Evolutionary conservation across 2,797 vertebrate genomes (phyloP).

Genomic region (Lateolabrax maculatus): DNA sequence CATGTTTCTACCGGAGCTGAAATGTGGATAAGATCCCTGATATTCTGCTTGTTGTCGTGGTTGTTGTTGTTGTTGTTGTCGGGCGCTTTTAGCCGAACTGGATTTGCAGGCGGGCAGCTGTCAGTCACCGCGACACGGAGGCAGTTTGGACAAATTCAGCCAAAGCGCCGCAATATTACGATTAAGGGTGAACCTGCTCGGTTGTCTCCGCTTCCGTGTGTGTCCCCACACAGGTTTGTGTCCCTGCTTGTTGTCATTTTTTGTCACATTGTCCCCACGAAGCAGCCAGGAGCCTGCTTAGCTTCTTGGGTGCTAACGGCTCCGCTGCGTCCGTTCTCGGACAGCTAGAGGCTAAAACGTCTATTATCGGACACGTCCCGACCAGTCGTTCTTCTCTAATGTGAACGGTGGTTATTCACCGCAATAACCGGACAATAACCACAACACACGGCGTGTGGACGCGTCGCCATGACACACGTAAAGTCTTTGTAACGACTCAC

Average conservation of each 20-base stretch:
- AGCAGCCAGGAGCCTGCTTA: constrained; percentile 55
- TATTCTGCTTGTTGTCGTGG: constrained; percentile 11
- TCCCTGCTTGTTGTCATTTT: constrained; percentile 35
- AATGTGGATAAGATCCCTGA: neutral
- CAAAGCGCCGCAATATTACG: neutral
- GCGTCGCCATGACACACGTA: fast-evolving
- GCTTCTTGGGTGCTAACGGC: constrained; percentile 66
- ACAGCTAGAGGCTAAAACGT: constrained; percentile 60
- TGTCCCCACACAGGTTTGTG: neutral
- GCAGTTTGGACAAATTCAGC: neutral
- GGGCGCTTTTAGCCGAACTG: constrained; percentile 41
- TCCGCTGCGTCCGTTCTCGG: constrained; percentile 61
- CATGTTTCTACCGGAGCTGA: neutral
- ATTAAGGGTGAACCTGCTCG: fast-evolving
- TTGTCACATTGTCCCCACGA: constrained; percentile 41
- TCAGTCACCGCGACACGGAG: constrained; percentile 48
- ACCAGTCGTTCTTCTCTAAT: neutral
- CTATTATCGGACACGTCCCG: constrained; percentile 24
- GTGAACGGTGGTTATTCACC: fast-evolving
- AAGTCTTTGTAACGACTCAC: neutral
- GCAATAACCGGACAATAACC: fast-evolving
- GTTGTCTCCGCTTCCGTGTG: neutral
- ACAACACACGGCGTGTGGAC: neutral
- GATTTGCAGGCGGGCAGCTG: constrained; percentile 61
- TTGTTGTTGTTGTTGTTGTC: constrained; percentile 35